These are phyloP conservation scores for Sphinx pinastri DNA, from an alignment of 2,888 invertebrate species.

Conservation along the genomic window DNA sequence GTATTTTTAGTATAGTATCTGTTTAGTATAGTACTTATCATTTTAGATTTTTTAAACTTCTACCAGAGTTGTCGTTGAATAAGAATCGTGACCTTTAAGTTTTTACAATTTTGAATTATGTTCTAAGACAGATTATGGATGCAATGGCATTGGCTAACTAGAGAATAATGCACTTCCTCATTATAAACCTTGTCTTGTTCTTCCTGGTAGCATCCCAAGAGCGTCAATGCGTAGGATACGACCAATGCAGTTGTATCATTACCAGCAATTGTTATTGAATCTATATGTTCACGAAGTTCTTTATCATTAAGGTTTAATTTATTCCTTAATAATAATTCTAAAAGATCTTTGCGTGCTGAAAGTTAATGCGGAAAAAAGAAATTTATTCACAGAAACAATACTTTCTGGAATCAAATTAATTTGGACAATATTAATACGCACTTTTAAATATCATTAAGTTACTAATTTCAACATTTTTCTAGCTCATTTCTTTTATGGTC, in stretches of 20 bases:
- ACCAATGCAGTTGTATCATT: constrained; percentile 80
- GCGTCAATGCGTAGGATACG: constrained; percentile 72
- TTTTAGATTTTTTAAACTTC: too few species aligned
- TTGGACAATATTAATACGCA: not conserved
- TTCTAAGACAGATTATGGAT: not conserved
- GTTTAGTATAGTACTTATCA: too few species aligned
- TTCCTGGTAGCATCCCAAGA: constrained; percentile 71
- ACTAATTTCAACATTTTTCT: too few species aligned
- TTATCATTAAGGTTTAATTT: constrained; percentile 79
- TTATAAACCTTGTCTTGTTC: constrained; percentile 59
- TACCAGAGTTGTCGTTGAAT: too few species aligned
- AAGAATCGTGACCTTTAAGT: not conserved
- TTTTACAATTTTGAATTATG: not conserved
- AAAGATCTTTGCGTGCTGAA: constrained; percentile 64
- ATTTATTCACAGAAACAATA: too few species aligned
- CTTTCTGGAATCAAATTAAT: too few species aligned
- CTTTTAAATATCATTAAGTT: too few species aligned
- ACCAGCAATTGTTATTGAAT: constrained; percentile 85
- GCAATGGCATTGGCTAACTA: not conserved
- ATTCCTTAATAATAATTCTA: constrained; percentile 76
- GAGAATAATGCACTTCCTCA: constrained; percentile 55
- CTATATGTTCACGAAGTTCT: constrained; percentile 84
- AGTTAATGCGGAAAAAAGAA: not conserved
- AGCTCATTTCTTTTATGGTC: too few species aligned
- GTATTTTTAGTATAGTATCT: too few species aligned